Conservation (phyloP, 2,888 invertebrate genomes). For the Crossocerus cetratus region DNA sequence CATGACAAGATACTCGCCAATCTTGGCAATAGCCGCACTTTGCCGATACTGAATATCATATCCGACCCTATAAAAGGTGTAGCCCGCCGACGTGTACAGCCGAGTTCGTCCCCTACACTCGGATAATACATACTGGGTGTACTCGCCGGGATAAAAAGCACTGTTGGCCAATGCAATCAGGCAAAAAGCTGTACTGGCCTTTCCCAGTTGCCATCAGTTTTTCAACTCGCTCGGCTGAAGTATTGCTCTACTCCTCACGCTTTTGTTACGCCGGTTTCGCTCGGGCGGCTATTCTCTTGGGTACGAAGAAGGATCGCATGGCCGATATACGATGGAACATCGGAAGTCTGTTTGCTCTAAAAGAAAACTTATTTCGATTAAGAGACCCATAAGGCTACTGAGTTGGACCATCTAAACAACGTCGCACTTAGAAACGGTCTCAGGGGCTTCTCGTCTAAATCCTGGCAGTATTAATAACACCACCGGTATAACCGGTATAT, state of each 20-base stretch:
- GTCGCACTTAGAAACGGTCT: too few species aligned
- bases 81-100: background rate
- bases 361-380: too few species aligned
- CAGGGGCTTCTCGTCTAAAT: too few species aligned
- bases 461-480: conserved; percentile 30
- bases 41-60: conserved; percentile 45
- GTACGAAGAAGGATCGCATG: too few species aligned
- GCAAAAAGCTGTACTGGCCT: conserved; percentile 45
- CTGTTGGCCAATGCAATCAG: conserved; percentile 55
- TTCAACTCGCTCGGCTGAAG: conserved; percentile 19
- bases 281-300: too few species aligned
- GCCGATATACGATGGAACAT: too few species aligned
- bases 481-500: conserved; percentile 7
- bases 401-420: too few species aligned
- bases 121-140: conserved; percentile 31
- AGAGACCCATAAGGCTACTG: too few species aligned
- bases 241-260: conserved; percentile 7
- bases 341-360: too few species aligned
- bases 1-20: conserved; percentile 55
- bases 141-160: conserved; percentile 34
- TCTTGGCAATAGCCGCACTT: conserved; percentile 46
- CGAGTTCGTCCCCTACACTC: background rate
- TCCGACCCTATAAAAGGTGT: conserved; percentile 27
- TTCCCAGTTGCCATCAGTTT: conserved; percentile 9
- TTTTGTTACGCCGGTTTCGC: background rate